Evolutionary conservation across 2,888 invertebrate genomes (phyloP).

Genomic region (Sturmia bella): DNA sequence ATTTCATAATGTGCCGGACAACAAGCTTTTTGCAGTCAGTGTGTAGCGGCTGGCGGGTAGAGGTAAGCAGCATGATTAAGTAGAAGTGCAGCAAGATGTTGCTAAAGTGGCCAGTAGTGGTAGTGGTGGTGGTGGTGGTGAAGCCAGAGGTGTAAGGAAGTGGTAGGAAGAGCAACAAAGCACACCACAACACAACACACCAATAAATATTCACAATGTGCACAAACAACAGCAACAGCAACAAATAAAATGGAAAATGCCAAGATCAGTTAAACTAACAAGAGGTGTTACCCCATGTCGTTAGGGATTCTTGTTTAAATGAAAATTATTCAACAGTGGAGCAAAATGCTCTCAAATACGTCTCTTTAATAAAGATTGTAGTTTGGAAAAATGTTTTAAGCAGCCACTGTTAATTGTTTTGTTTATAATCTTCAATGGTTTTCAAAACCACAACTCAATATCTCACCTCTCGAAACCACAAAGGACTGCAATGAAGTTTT

Average conservation of each 20-base stretch:
- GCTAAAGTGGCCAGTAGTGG: too few relatives aligned
- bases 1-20: slow-evolving; percentile 37
- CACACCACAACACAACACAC: slow-evolving; percentile 44
- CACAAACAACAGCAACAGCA: slow-evolving; percentile 23
- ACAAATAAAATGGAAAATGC: slow-evolving; percentile 56
- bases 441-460: slow-evolving; percentile 32
- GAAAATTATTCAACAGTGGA: slow-evolving; percentile 65
- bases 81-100: slow-evolving; percentile 30
- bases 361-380: not conserved
- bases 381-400: not conserved
- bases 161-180: slow-evolving; percentile 12
- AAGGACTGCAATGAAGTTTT: slow-evolving; percentile 28
- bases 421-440: slow-evolving; percentile 58
- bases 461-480: slow-evolving; percentile 58
- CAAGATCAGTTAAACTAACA: slow-evolving; percentile 80
- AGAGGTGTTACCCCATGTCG: slow-evolving; percentile 74
- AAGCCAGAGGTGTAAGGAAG: not conserved
- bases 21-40: slow-evolving; percentile 39
- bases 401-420: slow-evolving; percentile 58
- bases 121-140: too few relatives aligned
- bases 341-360: not conserved
- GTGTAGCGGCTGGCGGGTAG: slow-evolving; percentile 20
- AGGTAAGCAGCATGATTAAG: slow-evolving; percentile 24
- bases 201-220: slow-evolving; percentile 46
- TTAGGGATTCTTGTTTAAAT: slow-evolving; percentile 69